Base-by-base conservation (phyloP, 1,140 invertebrate species). In the Drosophila leontia region DNA sequence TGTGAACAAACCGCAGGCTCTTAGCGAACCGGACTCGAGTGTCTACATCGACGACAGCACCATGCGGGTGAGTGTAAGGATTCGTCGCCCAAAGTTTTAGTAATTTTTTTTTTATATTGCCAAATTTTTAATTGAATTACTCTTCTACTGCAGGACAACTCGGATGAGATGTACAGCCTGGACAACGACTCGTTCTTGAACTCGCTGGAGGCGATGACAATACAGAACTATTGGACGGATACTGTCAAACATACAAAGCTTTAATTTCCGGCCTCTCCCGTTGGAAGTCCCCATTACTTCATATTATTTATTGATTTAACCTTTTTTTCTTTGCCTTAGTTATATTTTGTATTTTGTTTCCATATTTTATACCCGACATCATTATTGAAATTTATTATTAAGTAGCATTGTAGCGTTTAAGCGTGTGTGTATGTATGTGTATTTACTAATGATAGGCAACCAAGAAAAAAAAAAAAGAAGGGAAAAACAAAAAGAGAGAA, bases 161-260 rank as follows among this genome's bases (percentile, higher is more conserved):
- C 97, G 0, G 97, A 98, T 93, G 97, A 97, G 93, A 97, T 97
- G 96, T 97, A 97, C 93, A 97, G 97, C 91, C 93, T 98, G 93
- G 97, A 98, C 93, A 98, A 98, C 92, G 97, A 98, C 92, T 98
- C 97, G 65, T 98, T 98, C 93, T 94, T 98, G 56, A 98, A 98
- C 93, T 97, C 97, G 59, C 92, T 98, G 71, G 97, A 98, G 93
- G 97, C 97, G 58, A 97, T 98, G 97, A 98, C 97, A 83, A 97
- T 98, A 93, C 97, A 98, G 92, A 98, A 97, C 93, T 97, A 97
- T 91, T 98, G 97, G 97, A 97, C 97, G 56, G 97, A 98, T 93
- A 97, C 96, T 83, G 97, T 97, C 51, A 97, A 97, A 93, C 97
- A 98, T 93, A 98, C 97, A 81, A 98, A 98, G 93, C 94, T 98